Percentiles rank a stretch among this genome's conserved stretches.
phyloP scores from a whole-genome alignment of 2,797 vertebrate genomes.

The Clamator glandarius region DNA sequence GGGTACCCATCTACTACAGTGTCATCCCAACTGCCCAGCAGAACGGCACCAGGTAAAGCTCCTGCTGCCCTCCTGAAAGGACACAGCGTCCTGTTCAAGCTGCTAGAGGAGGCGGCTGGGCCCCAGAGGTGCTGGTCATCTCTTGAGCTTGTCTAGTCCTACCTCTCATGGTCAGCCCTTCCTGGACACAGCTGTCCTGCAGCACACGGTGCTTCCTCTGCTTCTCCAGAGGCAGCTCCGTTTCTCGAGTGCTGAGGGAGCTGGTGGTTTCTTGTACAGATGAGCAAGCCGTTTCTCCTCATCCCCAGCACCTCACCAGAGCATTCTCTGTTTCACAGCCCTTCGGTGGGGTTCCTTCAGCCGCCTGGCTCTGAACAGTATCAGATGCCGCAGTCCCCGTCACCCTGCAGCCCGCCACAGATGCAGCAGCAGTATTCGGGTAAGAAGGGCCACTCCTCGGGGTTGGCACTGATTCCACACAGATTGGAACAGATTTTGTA shows the following conservation, averaged over 20 bases:
- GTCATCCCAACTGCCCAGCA: constrained; percentile 94
- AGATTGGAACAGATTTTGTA: background rate
- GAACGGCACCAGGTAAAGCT: constrained; percentile 91
- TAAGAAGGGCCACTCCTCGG: constrained; percentile 25
- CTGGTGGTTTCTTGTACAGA: background rate
- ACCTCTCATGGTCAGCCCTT: background rate
- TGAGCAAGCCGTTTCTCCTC: background rate
- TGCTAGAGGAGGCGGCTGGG: background rate
- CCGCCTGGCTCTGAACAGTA: constrained; percentile 94
- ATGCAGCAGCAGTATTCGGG: constrained; percentile 99
- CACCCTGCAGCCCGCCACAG: constrained; percentile 94
- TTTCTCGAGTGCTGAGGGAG: background rate
- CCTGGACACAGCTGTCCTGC: background rate
- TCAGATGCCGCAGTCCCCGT: constrained; percentile 93
- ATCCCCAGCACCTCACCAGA: background rate
- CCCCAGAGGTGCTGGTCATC: background rate
- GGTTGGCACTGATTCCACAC: background rate
- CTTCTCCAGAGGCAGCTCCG: background rate
- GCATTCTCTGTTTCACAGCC: constrained; percentile 75
- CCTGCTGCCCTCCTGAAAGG: too few relatives aligned
- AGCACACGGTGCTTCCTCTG: background rate
- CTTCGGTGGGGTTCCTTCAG: constrained; percentile 94
- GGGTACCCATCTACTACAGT: constrained; percentile 94
- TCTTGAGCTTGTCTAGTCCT: background rate
- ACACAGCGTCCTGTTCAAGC: background rate